These are phyloP conservation scores for Cossypha heuglini DNA, from an alignment of 2,797 vertebrate genomes.

Conservation along the genomic window DNA sequence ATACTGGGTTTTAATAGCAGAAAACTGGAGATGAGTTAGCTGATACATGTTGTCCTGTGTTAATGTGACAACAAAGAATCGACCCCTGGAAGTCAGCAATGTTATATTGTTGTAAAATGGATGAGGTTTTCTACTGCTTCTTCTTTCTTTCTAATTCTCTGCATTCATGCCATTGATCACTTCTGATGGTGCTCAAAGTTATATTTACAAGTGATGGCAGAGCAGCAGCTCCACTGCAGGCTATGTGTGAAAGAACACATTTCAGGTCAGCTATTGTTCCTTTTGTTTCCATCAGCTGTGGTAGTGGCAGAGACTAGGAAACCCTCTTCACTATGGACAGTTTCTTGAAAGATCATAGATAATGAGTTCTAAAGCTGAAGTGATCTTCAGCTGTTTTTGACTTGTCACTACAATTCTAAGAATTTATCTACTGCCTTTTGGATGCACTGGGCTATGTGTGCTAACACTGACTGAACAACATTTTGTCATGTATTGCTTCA, in stretches of 20 bases:
- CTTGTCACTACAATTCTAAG: constrained; percentile 39
- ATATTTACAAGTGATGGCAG: background rate
- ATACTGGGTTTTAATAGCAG: background rate
- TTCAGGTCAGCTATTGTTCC: background rate
- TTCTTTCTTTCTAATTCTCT: background rate
- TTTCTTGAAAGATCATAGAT: constrained; percentile 6
- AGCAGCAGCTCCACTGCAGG: background rate
- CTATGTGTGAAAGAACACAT: background rate
- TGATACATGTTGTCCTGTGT: background rate
- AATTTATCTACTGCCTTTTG: constrained; percentile 53
- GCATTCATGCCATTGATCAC: background rate
- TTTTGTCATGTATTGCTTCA: constrained; percentile 39
- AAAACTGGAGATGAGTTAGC: background rate
- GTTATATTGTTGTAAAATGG: background rate
- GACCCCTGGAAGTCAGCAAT: background rate
- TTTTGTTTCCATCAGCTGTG: constrained; percentile 7
- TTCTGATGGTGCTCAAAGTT: background rate
- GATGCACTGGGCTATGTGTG: background rate
- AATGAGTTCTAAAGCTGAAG: constrained; percentile 12
- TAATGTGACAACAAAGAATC: background rate
- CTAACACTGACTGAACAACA: constrained; percentile 16
- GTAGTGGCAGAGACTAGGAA: background rate
- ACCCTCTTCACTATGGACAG: background rate
- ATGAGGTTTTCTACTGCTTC: background rate
- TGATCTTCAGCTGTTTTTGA: constrained; percentile 36